Percentiles rank a stretch among this genome's conserved stretches.
phyloP scores from a whole-genome alignment of 2,797 vertebrate species.

The Protonibea diacanthus region DNA sequence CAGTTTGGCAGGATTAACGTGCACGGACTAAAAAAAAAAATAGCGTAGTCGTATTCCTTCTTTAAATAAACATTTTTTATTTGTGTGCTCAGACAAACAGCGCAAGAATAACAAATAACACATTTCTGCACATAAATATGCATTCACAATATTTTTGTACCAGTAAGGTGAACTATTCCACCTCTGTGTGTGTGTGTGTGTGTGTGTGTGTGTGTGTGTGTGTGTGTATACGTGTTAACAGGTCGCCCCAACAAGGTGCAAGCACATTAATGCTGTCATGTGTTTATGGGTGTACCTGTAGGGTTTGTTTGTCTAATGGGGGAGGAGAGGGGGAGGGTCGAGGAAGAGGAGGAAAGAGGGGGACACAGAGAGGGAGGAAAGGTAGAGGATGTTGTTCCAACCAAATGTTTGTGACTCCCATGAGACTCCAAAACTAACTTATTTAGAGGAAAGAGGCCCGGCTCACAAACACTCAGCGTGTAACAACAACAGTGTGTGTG shows the following conservation, averaged over 20 bases:
- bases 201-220: slow-evolving; percentile 21
- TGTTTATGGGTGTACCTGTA: slow-evolving; percentile 67
- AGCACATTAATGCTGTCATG: slow-evolving; percentile 61
- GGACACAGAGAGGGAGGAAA: no score
- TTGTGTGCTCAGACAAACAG: neutral
- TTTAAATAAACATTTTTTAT: neutral
- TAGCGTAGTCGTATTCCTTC: neutral
- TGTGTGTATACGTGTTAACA: slow-evolving; percentile 31
- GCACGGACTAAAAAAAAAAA: neutral
- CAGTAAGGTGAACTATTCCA: neutral
- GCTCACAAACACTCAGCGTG: slow-evolving; percentile 4
- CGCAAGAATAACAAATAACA: neutral
- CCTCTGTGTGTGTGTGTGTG: slow-evolving; percentile 7
- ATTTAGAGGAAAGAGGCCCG: slow-evolving; percentile 26
- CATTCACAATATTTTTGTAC: neutral
- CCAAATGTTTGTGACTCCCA: slow-evolving; percentile 53
- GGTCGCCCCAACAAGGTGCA: slow-evolving; percentile 32
- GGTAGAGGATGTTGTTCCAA: slow-evolving; percentile 59
- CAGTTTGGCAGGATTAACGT: neutral
- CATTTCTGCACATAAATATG: neutral
- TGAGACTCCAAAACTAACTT: slow-evolving; percentile 41
- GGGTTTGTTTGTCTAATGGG: slow-evolving; percentile 60
- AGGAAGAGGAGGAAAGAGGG: neutral
- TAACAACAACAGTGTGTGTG: slow-evolving; percentile 1
- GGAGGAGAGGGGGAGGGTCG: neutral